Base-by-base conservation (phyloP, 2,113 vertebrate genomes). In the Sorex araneus region DNA sequence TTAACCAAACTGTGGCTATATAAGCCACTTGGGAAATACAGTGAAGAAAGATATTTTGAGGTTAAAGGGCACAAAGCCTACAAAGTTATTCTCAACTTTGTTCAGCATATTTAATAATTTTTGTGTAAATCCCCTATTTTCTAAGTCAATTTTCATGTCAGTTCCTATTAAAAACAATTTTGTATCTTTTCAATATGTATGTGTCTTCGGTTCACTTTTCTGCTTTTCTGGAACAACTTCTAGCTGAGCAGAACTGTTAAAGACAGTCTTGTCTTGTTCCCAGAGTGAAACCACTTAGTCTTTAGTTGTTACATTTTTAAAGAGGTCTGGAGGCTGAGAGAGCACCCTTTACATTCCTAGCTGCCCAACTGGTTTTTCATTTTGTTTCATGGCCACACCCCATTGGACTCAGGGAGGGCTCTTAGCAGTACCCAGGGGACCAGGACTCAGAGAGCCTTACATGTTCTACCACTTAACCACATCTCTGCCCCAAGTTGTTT, bases 211-310 rank as follows among this genome's bases (percentile, higher is more conserved):
- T 57, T 57, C 18, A 19, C 54, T 57, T 57, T 57, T 57, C 54
- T 57, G 54, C 19, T 19, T 28, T 88, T 91, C 89, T 19, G 36
- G 30, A 27, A 89, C 47, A 27, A 60, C 28, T 85, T 88, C 36
- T 8, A 70, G 23, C 1, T 47, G 43, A 93, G 40, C 13, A 74
- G 67, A 92, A 70, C 15, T 81, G 23, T 25, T 40, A 12, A 86
- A 93, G 19, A 10, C 71, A 66, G 1, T 30, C 19, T 71, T 91
- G 25, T 50, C 45, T 74, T 47, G 3, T 70, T 86, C 50, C 50
- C n/a, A 86, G 10, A 87, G n/a, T 57, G 11, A 86, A 79, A 82
- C 70, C 16, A 89, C 47, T 91, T 43, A 84, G n/a, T 47, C 8
- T 81, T 81, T 36, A 30, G 36, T 25, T 86, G 10, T 77, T 36